Conservation (phyloP, 2,797 vertebrate genomes). For the Enteromius afrohamiltoni region DNA sequence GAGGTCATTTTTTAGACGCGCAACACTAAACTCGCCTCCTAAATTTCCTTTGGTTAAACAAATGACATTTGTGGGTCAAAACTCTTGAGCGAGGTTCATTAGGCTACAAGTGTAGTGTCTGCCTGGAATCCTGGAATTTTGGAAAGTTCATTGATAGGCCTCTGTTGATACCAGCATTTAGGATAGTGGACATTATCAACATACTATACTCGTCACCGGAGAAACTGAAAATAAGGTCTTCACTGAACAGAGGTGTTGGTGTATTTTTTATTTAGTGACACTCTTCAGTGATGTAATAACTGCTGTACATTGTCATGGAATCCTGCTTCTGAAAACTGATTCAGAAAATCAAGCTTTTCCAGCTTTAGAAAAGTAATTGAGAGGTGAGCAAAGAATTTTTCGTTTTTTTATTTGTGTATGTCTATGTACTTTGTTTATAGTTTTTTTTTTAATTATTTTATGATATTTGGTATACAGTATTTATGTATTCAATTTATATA, state of each 20-base stretch:
- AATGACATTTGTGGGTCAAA: slow-evolving; percentile 17
- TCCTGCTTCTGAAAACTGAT: background rate
- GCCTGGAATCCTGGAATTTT: slow-evolving; percentile 10
- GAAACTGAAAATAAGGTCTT: slow-evolving; percentile 23
- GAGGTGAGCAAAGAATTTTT: background rate
- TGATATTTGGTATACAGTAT: background rate
- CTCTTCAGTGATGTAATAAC: background rate
- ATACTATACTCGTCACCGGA: slow-evolving; percentile 11
- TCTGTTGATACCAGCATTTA: slow-evolving; percentile 41
- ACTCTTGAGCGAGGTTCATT: background rate
- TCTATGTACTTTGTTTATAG: background rate
- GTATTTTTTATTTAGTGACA: background rate
- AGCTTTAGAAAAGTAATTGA: background rate
- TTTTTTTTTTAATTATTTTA: background rate
- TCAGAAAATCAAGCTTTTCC: no score
- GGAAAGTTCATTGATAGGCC: slow-evolving; percentile 13
- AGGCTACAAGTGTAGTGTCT: background rate
- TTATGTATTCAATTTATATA: background rate
- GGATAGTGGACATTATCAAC: slow-evolving; percentile 32
- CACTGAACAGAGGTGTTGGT: background rate
- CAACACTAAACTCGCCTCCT: background rate
- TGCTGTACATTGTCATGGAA: background rate
- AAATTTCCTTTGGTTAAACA: slow-evolving; percentile 10
- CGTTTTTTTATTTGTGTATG: background rate
- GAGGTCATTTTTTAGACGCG: background rate